Evolutionary conservation across 2,113 vertebrate genomes (phyloP), one percentile per base, ranked within the genome.

Genomic region (Anser brachyrhynchus): DNA sequence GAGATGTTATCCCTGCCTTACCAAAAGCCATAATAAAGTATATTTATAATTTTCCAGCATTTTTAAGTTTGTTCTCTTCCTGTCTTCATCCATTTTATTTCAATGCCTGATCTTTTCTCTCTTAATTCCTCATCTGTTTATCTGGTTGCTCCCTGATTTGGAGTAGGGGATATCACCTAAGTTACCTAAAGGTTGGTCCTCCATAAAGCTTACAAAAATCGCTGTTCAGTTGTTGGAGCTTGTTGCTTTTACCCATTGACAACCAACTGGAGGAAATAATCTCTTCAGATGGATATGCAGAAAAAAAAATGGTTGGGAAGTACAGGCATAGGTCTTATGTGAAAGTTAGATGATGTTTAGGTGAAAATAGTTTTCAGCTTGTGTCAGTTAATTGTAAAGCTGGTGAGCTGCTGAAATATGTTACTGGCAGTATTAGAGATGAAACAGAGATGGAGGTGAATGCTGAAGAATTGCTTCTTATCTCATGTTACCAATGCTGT

Each of bases 1-100:
- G 62, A 91, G 43, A 61, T 87, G 41, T 90, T 95, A 70, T 84
- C 54, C 22, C 46, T 77, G 41, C 44, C 66, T 92, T 84, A 93
- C 58, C 57, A 93, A 96, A 91, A 91, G 11, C 39, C 44, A 13
- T 69, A 70, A 81, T 43, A 79, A n/a, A 87, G 65, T 44, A 51
- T 52, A 77, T 66, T 85, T 52, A 10, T 57, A 75, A 26, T 67
- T 95, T 85, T 85, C 85, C 55, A 71, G 25, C 31, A 73, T 90
- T 85, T 89, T 58, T 61, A 44, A 70, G 49, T 67, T 54, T 70
- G 4, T 54, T 70, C 23, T 59, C 46, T 80, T 71, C 35, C n/a
- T 46, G 4, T 69, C 31, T 80, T 88, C 67, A 61, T 23, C 10
- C 6, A 35, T 95, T 94, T 87, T 43, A 43, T 84, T 88, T 85